These are phyloP conservation scores for Corynorhinus townsendii DNA, from an alignment of 2,113 vertebrate genomes.

Conservation along the genomic window DNA sequence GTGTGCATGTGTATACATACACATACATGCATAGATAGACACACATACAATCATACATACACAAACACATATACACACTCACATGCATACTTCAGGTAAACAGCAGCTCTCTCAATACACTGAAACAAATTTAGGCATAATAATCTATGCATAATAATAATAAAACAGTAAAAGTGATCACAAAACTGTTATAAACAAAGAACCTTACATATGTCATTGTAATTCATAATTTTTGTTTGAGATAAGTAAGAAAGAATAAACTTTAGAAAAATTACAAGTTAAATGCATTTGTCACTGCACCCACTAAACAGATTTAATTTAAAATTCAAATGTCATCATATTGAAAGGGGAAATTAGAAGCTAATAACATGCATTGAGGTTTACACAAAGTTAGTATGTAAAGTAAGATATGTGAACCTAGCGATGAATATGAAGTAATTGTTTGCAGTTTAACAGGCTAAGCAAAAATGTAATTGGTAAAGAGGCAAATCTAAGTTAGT, in stretches of 20 bases:
- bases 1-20: not conserved
- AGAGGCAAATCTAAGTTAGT: conserved; percentile 73
- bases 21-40: not conserved
- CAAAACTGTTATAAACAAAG: not conserved
- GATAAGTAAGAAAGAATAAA: conserved; percentile 48
- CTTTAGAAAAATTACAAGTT: not conserved
- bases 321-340: conserved; percentile 34
- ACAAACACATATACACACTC: not conserved
- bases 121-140: not conserved
- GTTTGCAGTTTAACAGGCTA: conserved; percentile 57
- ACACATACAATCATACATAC: not conserved
- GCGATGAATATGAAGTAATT: conserved; percentile 27
- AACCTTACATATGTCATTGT: not conserved
- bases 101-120: not conserved
- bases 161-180: not conserved
- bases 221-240: conserved; percentile 33
- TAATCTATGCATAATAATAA: not conserved
- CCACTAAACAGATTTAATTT: conserved; percentile 44
- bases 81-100: not conserved
- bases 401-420: conserved; percentile 30
- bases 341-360: conserved; percentile 5
- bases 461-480: conserved; percentile 67
- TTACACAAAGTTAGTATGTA: conserved; percentile 61
- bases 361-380: conserved; percentile 25
- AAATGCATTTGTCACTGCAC: not conserved